Percentiles rank a stretch among this genome's conserved stretches.
Evolutionary conservation across 2,113 vertebrate genomes (phyloP).

Genomic region (Mesoclemmys tuberculata): DNA sequence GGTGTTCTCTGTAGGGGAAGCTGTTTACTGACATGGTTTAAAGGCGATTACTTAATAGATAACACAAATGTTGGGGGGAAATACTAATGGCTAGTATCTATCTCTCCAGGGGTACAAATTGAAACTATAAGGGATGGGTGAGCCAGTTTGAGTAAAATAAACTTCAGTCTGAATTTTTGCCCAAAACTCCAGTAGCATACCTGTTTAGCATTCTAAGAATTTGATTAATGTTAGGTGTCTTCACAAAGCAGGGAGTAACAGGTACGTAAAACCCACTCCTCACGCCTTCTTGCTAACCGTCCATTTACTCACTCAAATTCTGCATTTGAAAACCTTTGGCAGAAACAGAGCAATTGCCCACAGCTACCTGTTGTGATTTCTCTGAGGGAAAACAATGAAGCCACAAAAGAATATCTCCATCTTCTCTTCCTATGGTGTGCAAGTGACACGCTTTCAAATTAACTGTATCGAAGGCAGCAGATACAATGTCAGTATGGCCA

Average conservation of each 20-base stretch:
- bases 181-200: not conserved
- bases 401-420: not conserved
- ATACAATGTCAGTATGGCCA: not conserved
- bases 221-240: not conserved
- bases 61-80: not conserved
- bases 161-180: not conserved
- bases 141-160: not conserved
- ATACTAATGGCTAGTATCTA: not conserved
- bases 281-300: not conserved
- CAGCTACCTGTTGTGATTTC: not conserved
- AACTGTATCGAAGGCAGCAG: not conserved
- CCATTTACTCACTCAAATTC: not conserved
- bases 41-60: conserved; percentile 17
- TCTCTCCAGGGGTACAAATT: not conserved
- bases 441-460: not conserved
- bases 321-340: not conserved
- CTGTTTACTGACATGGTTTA: not conserved
- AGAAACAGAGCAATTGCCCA: not conserved
- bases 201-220: not conserved
- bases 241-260: not conserved
- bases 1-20: not conserved
- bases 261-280: not conserved
- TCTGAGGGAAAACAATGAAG: not conserved
- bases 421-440: not conserved
- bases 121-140: not conserved